These are phyloP conservation scores for Escarpia spicata DNA, from an alignment of 2,888 invertebrate species.

Conservation along the genomic window DNA sequence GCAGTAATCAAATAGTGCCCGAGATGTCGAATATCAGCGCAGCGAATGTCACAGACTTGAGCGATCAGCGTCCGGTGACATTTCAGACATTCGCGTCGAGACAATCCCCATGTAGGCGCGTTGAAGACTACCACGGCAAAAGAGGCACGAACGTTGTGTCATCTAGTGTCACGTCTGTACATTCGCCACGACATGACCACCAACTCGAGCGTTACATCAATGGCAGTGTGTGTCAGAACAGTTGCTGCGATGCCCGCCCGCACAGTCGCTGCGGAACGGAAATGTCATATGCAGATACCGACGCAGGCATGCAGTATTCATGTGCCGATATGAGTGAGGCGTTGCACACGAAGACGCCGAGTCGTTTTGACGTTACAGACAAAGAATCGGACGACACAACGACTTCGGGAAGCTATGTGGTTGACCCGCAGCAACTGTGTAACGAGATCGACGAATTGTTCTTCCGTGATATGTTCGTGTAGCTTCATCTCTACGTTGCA, in stretches of 20 bases:
- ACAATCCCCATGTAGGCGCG: neutral
- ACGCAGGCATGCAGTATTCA: constrained; percentile 31
- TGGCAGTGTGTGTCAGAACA: neutral
- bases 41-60: neutral
- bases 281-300: neutral
- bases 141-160: neutral
- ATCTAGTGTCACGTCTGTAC: neutral
- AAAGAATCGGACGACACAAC: neutral
- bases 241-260: neutral
- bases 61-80: neutral
- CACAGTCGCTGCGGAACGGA: neutral
- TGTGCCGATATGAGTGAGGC: constrained; percentile 34
- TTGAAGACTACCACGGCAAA: neutral
- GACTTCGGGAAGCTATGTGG: constrained; percentile 60
- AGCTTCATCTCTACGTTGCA: neutral
- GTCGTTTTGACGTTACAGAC: neutral
- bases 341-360: constrained; percentile 7
- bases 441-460: constrained; percentile 61
- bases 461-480: constrained; percentile 51
- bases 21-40: neutral
- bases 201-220: neutral
- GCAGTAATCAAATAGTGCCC: neutral
- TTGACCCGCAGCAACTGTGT: constrained; percentile 60
- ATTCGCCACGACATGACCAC: neutral
- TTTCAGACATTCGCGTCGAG: neutral